phyloP scores from a whole-genome alignment of 2,888 invertebrate genomes.

The Philhelius pedissequus region DNA sequence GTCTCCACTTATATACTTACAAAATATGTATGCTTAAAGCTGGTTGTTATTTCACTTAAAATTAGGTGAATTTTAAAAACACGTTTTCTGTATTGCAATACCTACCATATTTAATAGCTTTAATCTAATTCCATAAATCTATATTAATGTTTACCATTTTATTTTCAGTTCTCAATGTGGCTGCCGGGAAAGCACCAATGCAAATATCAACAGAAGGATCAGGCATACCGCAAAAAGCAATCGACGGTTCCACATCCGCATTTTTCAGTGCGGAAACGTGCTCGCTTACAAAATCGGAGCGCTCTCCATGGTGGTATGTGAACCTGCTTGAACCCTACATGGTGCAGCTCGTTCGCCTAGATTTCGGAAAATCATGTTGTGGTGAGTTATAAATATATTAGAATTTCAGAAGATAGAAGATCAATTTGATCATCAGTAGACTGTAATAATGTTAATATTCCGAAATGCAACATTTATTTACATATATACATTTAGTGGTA shows the following conservation, averaged over 20 bases:
- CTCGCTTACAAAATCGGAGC: conserved; percentile 90
- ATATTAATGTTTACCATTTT: conserved; percentile 49
- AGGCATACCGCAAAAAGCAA: conserved; percentile 93
- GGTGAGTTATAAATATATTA: conserved; percentile 82
- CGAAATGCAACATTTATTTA: neutral
- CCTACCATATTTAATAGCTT: neutral
- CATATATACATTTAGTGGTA: neutral
- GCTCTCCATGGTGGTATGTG: conserved; percentile 97
- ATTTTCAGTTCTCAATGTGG: conserved; percentile 91
- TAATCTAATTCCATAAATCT: neutral
- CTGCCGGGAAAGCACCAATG: conserved; percentile 97
- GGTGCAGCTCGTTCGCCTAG: conserved; percentile 94
- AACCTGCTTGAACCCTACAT: conserved; percentile 96
- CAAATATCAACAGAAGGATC: conserved; percentile 90
- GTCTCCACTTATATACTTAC: neutral
- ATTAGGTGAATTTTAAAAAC: conserved; percentile 10
- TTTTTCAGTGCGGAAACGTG: conserved; percentile 91
- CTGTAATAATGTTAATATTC: neutral
- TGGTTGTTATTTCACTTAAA: neutral
- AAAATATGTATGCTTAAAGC: neutral
- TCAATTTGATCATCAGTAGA: neutral
- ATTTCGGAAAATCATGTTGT: conserved; percentile 94
- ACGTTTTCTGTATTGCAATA: neutral
- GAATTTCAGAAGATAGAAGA: neutral
- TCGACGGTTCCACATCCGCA: conserved; percentile 93